phyloP scores from a whole-genome alignment of 2,797 vertebrate species.

The Numenius phaeopus region DNA sequence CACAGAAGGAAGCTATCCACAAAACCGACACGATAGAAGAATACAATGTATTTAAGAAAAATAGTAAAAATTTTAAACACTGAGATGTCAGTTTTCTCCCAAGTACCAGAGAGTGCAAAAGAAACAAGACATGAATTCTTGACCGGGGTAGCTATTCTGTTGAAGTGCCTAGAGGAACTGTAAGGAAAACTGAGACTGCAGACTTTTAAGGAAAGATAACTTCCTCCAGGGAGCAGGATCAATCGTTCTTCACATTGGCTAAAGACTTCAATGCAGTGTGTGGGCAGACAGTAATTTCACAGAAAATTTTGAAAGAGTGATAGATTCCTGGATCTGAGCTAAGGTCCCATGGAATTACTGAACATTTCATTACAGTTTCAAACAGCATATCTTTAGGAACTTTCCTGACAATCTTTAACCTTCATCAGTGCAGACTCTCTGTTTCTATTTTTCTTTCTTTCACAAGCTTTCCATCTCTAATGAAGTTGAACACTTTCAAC shows the following conservation, averaged over 20 bases:
- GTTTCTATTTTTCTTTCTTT: background rate
- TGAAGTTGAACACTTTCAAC: background rate
- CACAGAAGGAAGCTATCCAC: background rate
- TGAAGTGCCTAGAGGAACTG: background rate
- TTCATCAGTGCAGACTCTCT: background rate
- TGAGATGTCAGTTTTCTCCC: background rate
- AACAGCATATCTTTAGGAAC: background rate
- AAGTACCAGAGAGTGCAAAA: background rate
- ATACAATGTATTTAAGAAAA: background rate
- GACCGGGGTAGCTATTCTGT: background rate
- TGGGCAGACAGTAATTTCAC: background rate
- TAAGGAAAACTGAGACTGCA: background rate
- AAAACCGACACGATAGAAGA: background rate
- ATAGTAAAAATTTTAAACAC: background rate
- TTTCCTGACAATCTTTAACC: background rate
- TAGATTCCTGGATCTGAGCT: background rate
- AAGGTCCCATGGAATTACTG: background rate
- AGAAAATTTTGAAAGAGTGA: background rate
- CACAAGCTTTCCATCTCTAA: background rate
- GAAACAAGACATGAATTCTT: background rate
- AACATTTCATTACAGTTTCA: background rate
- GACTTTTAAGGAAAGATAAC: background rate
- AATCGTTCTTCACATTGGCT: background rate
- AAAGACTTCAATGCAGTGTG: background rate
- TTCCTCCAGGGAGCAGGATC: background rate